Base-by-base conservation (phyloP, 2,113 vertebrate genomes). In the Brachyhypopomus occidentalis region DNA sequence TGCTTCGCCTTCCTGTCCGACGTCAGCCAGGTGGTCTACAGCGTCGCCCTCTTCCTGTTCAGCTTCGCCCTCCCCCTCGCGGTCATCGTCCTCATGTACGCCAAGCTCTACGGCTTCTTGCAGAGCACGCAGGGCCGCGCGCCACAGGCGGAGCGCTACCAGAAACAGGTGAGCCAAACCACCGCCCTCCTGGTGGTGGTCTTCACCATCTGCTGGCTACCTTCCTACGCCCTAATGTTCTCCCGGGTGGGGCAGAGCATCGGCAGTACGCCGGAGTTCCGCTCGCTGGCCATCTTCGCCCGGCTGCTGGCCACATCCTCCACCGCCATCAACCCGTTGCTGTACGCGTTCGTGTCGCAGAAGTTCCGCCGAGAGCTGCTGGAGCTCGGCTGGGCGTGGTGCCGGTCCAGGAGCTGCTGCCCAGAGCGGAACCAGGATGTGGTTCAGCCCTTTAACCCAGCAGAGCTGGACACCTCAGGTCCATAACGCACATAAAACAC, bases 181-280 rank as follows among this genome's bases (percentile, higher is more conserved):
- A 92, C 92, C 3, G 90, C 92, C 30, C 85, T 94, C 52, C 86
- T 95, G 62, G 94, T 95, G 6, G 56, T 92, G 23, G 83, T 93
- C 45, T 94, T 95, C 80, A 93, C 92, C 8, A 63, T 93, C 27
- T 92, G 93, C 83, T 94, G 94, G 94, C 87, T 94, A 78, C 94
- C 93, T 34, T 91, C 94, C 72, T 94, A 95, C 11, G 77, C 75
- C 2, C 88, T 93, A 64, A 93, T 94, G 92, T 94, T 94, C 88
- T 87, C 88, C 76, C 87, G 90, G 56, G 82, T 92, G 2, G 88
- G 85, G 27, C 78, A 75, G 34, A 81, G 56, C 7, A 17, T 82
- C 9, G 27, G 4, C 4, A 38, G 48, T 72, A 77, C 41, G 7
- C 58, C 60, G 0, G 78, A 75, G n/a, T 82, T 83, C 67, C 86